Conservation (phyloP, 2,888 invertebrate species). For the Trichopria drosophilae region DNA sequence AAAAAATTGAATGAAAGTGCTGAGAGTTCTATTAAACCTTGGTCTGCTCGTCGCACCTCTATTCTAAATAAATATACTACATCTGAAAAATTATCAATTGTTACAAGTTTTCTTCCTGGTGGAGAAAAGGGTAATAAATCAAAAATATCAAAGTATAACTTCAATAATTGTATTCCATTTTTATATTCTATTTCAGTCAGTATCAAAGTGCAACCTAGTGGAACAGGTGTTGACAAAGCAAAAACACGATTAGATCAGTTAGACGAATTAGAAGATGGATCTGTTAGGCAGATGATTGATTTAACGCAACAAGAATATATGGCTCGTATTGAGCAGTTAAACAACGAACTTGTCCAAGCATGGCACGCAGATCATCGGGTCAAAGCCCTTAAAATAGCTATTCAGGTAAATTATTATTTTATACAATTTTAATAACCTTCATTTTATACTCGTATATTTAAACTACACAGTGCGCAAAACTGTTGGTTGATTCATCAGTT, state of each 20-base stretch:
- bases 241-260: slow-evolving; percentile 89
- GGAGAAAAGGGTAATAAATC: slow-evolving; percentile 71
- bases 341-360: slow-evolving; percentile 84
- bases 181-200: slow-evolving; percentile 62
- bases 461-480: slow-evolving; percentile 79
- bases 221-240: slow-evolving; percentile 80
- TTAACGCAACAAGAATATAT: slow-evolving; percentile 92
- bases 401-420: slow-evolving; percentile 63
- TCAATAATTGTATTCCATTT: slow-evolving; percentile 15
- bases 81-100: slow-evolving; percentile 87
- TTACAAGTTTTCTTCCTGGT: slow-evolving; percentile 83
- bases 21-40: slow-evolving; percentile 69
- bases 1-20: slow-evolving; percentile 49
- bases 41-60: slow-evolving; percentile 73
- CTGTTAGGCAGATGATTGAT: slow-evolving; percentile 83
- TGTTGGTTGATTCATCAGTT: slow-evolving; percentile 85
- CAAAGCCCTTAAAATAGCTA: slow-evolving; percentile 93
- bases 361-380: slow-evolving; percentile 95
- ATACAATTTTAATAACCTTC: slow-evolving; percentile 8
- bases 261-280: slow-evolving; percentile 91
- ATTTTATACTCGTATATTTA: slow-evolving; percentile 19
- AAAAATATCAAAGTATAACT: not conserved
- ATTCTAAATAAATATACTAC: slow-evolving; percentile 91
- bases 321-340: slow-evolving; percentile 84
- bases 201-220: slow-evolving; percentile 75